Conservation (phyloP, 2,888 invertebrate species). For the Sicus ferrugineus region DNA sequence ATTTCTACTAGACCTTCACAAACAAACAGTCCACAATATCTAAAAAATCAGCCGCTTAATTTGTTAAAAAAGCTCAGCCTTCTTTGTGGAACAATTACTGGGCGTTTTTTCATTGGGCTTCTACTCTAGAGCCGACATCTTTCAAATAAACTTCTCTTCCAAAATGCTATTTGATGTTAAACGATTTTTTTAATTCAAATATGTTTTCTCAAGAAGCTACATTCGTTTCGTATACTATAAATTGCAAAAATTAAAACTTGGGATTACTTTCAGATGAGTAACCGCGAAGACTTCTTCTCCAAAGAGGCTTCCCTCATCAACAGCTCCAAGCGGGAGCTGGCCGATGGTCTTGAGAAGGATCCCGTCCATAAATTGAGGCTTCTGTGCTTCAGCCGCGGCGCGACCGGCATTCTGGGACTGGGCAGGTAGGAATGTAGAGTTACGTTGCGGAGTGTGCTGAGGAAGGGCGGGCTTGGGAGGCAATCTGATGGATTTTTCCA, state of each 20-base stretch:
- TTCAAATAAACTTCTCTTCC: no score
- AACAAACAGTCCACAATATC: no score
- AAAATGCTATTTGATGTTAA: no score
- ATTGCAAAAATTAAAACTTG: no score
- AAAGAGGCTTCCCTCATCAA: constrained; percentile 81
- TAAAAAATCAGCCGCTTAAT: no score
- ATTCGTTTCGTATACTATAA: neutral
- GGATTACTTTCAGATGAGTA: constrained; percentile 48
- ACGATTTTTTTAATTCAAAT: no score
- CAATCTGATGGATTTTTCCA: constrained; percentile 5
- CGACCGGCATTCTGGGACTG: constrained; percentile 86
- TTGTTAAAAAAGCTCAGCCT: neutral
- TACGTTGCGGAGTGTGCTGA: neutral
- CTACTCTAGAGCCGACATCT: no score
- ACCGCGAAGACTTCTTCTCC: constrained; percentile 55
- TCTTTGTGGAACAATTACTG: neutral
- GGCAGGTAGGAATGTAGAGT: constrained; percentile 74
- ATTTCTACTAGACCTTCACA: no score
- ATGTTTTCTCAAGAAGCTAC: neutral
- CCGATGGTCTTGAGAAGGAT: constrained; percentile 71
- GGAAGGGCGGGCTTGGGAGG: neutral
- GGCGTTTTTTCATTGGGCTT: no score
- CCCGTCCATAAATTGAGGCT: constrained; percentile 84
- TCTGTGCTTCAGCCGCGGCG: constrained; percentile 84
- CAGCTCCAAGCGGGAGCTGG: constrained; percentile 74